Base-by-base conservation (phyloP, 2,888 invertebrate genomes). In the Thelaira solivaga region DNA sequence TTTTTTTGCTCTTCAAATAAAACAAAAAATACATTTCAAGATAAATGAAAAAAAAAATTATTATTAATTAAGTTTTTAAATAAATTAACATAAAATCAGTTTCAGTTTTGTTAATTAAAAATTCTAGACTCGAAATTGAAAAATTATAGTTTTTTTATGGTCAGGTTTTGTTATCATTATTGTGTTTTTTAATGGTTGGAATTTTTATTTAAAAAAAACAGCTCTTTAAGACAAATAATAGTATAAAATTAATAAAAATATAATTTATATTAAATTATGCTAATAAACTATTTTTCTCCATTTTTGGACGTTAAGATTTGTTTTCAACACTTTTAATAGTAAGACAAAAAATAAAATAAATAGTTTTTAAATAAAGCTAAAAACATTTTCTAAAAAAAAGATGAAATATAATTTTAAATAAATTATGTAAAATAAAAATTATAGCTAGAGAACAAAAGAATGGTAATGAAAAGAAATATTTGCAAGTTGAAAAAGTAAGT, bases 251-350 rank as follows among this genome's bases (percentile, higher is more conserved):
- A 51, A 55, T 34, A 59, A 29, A 26, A 64, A 10, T 11, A 39
- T 41, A 59, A 36, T 76, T 65, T 43, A 64, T 49, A 67, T 75
- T 59, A 43, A 69, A 64, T 64, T 76, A 71, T 76, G 71, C 16
- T 47, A 65, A 76, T 76, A 69, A 47, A 45, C 20, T 6, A 16
- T 55, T 18, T 16, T 18, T 34, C 4, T 24, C 51, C 29, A n/a
- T 13, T n/a, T 7, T 41, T n/a, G n/a, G n/a, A 49, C 49, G 45
- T 64, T 59, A 53, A 76, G 76, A 71, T 71, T 43, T 65, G 45
- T 51, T 72, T 76, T 76, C 49, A 71, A 71, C 71, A 76, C 65
- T 41, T 71, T 51, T n/a, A n/a, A n/a, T n/a, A n/a, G n/a, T n/a
- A n/a, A n/a, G n/a, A n/a, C n/a, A n/a, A n/a, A n/a, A n/a, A 39